phyloP scores from a whole-genome alignment of 2,113 vertebrate species.

The Limnothrissa miodon region DNA sequence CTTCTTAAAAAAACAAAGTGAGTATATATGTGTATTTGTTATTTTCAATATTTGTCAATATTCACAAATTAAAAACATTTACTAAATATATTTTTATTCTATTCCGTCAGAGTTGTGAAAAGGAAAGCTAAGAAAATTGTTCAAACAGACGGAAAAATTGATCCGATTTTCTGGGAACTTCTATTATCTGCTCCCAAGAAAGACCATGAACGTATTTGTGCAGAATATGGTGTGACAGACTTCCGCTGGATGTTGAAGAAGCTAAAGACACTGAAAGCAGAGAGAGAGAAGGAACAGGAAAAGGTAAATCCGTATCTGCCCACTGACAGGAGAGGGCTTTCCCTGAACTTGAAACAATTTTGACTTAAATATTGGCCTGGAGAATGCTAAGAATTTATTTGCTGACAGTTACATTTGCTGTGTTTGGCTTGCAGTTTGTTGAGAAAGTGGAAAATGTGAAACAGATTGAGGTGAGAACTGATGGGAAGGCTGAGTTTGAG shows the following conservation, averaged over 20 bases:
- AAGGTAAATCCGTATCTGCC: slow-evolving; percentile 66
- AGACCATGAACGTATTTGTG: slow-evolving; percentile 86
- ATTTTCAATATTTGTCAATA: neutral
- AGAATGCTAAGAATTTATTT: no score
- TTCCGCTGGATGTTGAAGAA: slow-evolving; percentile 85
- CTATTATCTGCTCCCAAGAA: slow-evolving; percentile 76
- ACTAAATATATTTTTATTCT: neutral
- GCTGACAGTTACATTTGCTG: neutral
- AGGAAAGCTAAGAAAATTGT: slow-evolving; percentile 49
- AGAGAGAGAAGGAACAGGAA: slow-evolving; percentile 70
- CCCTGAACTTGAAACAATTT: no score
- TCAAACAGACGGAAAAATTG: slow-evolving; percentile 61
- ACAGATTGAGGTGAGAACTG: slow-evolving; percentile 75
- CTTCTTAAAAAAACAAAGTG: slow-evolving; percentile 72
- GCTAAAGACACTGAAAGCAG: slow-evolving; percentile 77
- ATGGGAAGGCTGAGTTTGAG: slow-evolving; percentile 74
- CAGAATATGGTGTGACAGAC: slow-evolving; percentile 81
- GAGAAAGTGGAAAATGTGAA: slow-evolving; percentile 69
- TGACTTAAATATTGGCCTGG: no score
- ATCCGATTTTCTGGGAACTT: slow-evolving; percentile 81
- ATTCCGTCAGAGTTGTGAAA: slow-evolving; percentile 50
- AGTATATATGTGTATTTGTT: neutral
- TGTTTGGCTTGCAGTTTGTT: slow-evolving; percentile 66
- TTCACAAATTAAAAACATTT: neutral
- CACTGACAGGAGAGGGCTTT: neutral